phyloP scores from a whole-genome alignment of 2,888 invertebrate genomes.

The Eumerus sabulonum region DNA sequence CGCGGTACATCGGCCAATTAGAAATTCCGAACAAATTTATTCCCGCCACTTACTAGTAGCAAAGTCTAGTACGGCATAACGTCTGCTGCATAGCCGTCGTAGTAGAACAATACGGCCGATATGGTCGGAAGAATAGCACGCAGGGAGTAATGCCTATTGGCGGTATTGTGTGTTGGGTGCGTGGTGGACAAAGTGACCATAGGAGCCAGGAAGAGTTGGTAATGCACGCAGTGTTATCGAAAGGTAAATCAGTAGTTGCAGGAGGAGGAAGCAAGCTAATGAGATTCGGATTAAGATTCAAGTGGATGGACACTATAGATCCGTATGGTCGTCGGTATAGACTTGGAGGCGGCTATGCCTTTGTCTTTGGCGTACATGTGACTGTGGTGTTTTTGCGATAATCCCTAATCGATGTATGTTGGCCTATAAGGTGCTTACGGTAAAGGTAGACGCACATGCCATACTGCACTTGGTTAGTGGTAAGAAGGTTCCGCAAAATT shows the following conservation, averaged over 20 bases:
- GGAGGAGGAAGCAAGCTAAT: constrained; percentile 54
- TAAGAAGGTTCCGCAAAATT: no score
- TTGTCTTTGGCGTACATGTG: constrained; percentile 1
- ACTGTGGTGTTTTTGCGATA: constrained; percentile 56
- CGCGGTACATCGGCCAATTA: constrained; percentile 58
- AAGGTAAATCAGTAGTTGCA: constrained; percentile 22
- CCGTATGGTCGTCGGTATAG: no score
- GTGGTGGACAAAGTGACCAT: constrained; percentile 50
- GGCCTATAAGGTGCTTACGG: constrained; percentile 55
- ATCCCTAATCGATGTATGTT: constrained; percentile 57
- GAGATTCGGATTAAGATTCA: constrained; percentile 55
- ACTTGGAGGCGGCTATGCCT: not conserved
- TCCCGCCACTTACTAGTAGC: constrained; percentile 32
- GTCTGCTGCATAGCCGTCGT: constrained; percentile 4
- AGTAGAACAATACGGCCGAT: constrained; percentile 15
- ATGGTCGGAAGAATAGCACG: constrained; percentile 49
- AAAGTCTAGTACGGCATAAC: constrained; percentile 19
- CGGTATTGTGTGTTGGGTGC: constrained; percentile 31
- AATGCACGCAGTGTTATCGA: constrained; percentile 34
- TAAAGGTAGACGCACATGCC: constrained; percentile 33
- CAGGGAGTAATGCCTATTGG: constrained; percentile 33
- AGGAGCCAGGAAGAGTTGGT: constrained; percentile 25
- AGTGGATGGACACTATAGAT: not conserved
- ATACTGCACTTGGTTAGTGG: constrained; percentile 7
- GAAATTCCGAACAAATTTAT: constrained; percentile 68